Evolutionary conservation across 2,888 invertebrate genomes (phyloP), one percentile per base, ranked within the genome.

Genomic region (Patella depressa): DNA sequence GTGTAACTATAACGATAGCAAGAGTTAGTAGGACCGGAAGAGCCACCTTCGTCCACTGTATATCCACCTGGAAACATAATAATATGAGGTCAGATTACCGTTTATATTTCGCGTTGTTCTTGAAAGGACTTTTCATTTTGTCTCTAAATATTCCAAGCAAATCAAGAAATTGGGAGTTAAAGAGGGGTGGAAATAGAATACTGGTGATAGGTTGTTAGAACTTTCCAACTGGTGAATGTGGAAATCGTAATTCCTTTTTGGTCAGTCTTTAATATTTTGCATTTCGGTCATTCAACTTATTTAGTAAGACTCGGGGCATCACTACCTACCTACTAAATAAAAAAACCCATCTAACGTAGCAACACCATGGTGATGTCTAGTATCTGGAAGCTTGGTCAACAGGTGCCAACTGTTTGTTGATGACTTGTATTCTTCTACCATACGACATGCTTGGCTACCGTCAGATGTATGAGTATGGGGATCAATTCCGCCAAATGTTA

Each of bases 401-500:
- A 78, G 19, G 24, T 71, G 75, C 89, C 89, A 89, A n/a, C 74
- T 75, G 75, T 84, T 84, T 14, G 72, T 77, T 1, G 72, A 73
- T 11, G 85, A 83, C 70, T 84, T 79, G 77, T 82, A 86, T 74
- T 84, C 79, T 65, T 83, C 82, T 54, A 88, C 80, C 53, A 79
- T 76, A 2, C 83, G 82, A 14, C 80, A 81, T 17, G 81, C 80
- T 2, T 71, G 72, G 19, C 79, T 75, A 9, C 78, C 76, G 9
- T 81, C 79, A 53, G 80, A 77, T 74, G 80, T 78, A 53, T 79
- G 81, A 14, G 80, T 78, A 53, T 79, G 81, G 11, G 85, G 85
- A 69, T 85, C 80, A n/a, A 86, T 78, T 0, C 88, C 87, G 24
- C 88, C 88, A 2, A 85, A 79, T 1, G 84, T 83, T 11, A 85